Evolutionary conservation across 2,888 invertebrate genomes (phyloP).

Genomic region (Alsophila aescularia): DNA sequence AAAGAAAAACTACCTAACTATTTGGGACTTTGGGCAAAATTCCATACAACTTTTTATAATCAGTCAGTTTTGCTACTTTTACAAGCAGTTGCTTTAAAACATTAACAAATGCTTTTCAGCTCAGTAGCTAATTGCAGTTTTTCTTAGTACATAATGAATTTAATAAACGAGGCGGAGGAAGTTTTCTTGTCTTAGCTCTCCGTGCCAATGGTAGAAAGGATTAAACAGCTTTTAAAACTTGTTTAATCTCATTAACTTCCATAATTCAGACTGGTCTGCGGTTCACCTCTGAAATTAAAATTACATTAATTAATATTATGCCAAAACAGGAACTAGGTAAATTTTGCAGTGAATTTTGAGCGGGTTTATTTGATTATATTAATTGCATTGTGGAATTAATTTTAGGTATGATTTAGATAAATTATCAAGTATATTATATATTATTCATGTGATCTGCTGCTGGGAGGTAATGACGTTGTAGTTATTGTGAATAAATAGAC

Average conservation of each 20-base stretch:
- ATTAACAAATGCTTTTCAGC: constrained; percentile 41
- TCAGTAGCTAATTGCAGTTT: constrained; percentile 47
- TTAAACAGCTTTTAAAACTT: constrained; percentile 51
- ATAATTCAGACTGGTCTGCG: constrained; percentile 31
- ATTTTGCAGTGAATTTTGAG: neutral
- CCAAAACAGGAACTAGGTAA: neutral
- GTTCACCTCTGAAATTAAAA: constrained; percentile 23
- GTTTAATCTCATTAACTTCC: constrained; percentile 46
- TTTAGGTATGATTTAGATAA: too few relatives aligned
- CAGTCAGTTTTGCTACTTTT: constrained; percentile 32
- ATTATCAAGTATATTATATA: too few relatives aligned
- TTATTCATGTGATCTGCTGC: too few relatives aligned
- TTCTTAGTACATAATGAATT: constrained; percentile 45
- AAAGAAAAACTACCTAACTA: neutral
- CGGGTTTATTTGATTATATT: neutral
- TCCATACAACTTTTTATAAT: constrained; percentile 28
- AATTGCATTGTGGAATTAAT: neutral
- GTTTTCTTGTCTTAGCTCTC: constrained; percentile 44
- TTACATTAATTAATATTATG: constrained; percentile 7
- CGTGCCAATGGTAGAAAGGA: constrained; percentile 45
- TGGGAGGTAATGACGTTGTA: too few relatives aligned
- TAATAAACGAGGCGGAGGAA: constrained; percentile 49
- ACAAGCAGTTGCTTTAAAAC: constrained; percentile 44
- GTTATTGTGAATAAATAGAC: too few relatives aligned
- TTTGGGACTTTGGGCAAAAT: constrained; percentile 1